Conservation (phyloP, 2,888 invertebrate species). For the Iselma pallidipennis region DNA sequence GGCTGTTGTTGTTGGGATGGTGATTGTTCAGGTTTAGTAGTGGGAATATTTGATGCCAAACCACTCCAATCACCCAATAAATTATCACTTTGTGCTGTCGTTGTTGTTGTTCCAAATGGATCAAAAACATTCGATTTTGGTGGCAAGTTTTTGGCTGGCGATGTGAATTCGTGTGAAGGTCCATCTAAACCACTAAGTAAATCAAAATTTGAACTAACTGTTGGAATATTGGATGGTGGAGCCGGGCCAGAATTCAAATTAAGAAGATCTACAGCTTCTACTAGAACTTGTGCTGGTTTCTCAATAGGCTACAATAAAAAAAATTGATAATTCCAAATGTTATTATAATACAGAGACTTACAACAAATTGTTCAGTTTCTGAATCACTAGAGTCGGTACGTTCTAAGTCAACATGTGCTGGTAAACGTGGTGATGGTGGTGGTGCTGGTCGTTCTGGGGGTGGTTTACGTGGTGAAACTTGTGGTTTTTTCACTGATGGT, state of each 20-base stretch:
- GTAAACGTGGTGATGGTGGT: slow-evolving; percentile 36
- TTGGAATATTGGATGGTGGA: slow-evolving; percentile 31
- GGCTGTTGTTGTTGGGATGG: slow-evolving; percentile 48
- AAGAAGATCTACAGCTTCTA: slow-evolving; percentile 65
- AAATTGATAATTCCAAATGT: not conserved
- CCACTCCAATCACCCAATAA: slow-evolving; percentile 45
- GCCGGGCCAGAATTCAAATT: slow-evolving; percentile 55
- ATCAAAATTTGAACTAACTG: slow-evolving; percentile 62
- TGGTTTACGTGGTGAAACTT: slow-evolving; percentile 45
- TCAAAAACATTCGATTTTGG: slow-evolving; percentile 60
- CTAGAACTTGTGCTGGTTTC: slow-evolving; percentile 27
- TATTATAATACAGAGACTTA: slow-evolving; percentile 16
- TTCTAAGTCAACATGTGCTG: slow-evolving; percentile 34
- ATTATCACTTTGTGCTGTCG: slow-evolving; percentile 49
- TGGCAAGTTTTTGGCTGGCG: slow-evolving; percentile 46
- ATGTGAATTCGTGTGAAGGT: slow-evolving; percentile 42
- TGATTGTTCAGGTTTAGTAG: slow-evolving; percentile 53
- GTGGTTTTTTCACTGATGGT: slow-evolving; percentile 44
- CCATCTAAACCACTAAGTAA: slow-evolving; percentile 59
- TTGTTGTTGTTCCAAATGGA: slow-evolving; percentile 63
- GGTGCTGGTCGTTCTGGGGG: slow-evolving; percentile 53
- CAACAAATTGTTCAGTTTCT: slow-evolving; percentile 38
- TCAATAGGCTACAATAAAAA: slow-evolving; percentile 5
- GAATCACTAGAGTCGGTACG: slow-evolving; percentile 43
- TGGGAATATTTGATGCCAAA: slow-evolving; percentile 44